Evolutionary conservation across 2,797 vertebrate genomes (phyloP).

Genomic region (Chelonia mydas): DNA sequence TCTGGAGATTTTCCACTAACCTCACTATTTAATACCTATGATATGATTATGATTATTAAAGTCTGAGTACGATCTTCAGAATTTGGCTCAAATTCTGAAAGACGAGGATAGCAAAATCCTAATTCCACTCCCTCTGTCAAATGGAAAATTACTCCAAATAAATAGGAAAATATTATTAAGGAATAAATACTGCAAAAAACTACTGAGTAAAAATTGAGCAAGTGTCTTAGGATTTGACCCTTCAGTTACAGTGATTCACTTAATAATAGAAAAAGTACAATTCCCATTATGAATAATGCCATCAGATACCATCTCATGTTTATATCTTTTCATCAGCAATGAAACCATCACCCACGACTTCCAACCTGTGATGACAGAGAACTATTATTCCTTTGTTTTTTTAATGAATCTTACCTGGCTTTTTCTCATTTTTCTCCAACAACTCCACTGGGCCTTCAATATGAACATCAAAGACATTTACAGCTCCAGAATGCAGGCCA

Average conservation of each 20-base stretch:
- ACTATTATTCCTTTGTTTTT: neutral
- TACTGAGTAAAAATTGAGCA: neutral
- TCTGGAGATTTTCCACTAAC: neutral
- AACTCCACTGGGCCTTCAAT: neutral
- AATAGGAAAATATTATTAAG: neutral
- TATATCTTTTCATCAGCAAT: neutral
- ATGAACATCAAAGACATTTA: conserved; percentile 17
- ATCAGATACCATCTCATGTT: neutral
- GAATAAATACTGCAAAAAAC: neutral
- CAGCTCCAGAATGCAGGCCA: conserved; percentile 30
- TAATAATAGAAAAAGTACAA: neutral
- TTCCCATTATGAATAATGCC: conserved; percentile 6
- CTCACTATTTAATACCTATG: neutral
- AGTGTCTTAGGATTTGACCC: neutral
- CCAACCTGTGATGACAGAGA: neutral
- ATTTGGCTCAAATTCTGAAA: neutral
- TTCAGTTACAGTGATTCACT: neutral
- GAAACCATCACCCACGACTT: neutral
- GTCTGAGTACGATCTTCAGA: neutral
- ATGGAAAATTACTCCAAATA: neutral
- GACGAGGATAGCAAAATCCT: neutral
- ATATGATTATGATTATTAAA: neutral
- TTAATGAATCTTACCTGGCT: neutral
- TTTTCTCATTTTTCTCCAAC: neutral
- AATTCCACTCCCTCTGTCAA: neutral